These are phyloP conservation scores for Tenrec ecaudatus DNA, from an alignment of 2,113 vertebrate genomes.

Conservation along the genomic window DNA sequence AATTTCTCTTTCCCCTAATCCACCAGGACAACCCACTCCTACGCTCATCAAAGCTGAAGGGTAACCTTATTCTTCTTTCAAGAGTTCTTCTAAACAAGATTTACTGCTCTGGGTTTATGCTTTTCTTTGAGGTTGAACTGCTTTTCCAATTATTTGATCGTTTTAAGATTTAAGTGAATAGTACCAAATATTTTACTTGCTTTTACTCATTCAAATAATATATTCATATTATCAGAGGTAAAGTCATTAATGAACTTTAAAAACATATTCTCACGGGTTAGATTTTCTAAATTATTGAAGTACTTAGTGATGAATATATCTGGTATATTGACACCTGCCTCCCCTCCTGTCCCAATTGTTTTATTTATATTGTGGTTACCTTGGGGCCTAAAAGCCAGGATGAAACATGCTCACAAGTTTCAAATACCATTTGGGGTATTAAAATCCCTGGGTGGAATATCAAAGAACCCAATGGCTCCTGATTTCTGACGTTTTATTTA, in stretches of 20 bases:
- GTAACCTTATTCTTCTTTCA: not conserved
- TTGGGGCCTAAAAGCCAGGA: not conserved
- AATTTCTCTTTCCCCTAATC: not conserved
- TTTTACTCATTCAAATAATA: not conserved
- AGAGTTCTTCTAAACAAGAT: not conserved
- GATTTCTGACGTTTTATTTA: not conserved
- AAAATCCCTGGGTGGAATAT: not conserved
- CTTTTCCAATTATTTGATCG: not conserved
- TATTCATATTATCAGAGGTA: not conserved
- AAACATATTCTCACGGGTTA: not conserved
- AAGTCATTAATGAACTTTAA: conserved; percentile 3
- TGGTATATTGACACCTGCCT: not conserved
- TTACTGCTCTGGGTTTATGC: not conserved
- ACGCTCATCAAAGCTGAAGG: not conserved
- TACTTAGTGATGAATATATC: too few species aligned
- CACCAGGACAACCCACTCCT: not conserved
- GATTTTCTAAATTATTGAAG: not conserved
- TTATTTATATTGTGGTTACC: not conserved
- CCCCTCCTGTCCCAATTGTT: not conserved
- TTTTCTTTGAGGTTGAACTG: not conserved
- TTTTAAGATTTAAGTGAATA: not conserved
- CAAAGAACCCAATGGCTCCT: not conserved
- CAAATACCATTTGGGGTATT: not conserved
- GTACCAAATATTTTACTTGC: not conserved
- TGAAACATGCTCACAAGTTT: not conserved